Percentiles rank a stretch among this genome's conserved stretches.
Conservation (phyloP, 37 sponge, comb jelly and placozoan genomes). For the Mnemiopsis leidyi region DNA sequence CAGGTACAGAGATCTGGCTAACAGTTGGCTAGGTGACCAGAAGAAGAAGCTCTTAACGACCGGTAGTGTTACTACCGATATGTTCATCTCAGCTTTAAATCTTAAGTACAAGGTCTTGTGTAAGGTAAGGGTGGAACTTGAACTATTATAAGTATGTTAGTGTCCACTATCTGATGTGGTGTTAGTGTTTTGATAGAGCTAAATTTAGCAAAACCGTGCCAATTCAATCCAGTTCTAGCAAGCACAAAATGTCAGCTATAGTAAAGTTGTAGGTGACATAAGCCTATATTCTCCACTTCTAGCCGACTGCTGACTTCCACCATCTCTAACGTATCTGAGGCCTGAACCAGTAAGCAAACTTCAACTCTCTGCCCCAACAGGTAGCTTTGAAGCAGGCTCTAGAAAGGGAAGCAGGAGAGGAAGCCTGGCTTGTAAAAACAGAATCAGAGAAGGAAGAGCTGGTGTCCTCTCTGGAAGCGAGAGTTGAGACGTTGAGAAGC, state of each 20-base stretch:
- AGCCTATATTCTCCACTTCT: no score
- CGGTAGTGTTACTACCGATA: background rate
- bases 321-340: no score
- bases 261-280: no score
- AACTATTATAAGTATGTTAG: no score
- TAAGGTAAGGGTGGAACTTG: background rate
- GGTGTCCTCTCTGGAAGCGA: background rate
- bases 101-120: background rate
- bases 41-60: background rate
- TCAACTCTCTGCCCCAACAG: background rate
- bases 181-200: background rate
- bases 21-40: background rate
- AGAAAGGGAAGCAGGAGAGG: slow-evolving; percentile 39
- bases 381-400: slow-evolving; percentile 15
- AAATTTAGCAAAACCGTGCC: no score
- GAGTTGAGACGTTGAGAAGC: background rate
- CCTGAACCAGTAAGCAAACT: no score
- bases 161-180: no score
- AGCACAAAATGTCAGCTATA: no score
- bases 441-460: slow-evolving; percentile 42
- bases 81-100: background rate
- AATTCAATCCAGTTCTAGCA: no score
- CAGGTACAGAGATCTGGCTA: slow-evolving; percentile 38
- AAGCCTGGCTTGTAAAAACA: slow-evolving; percentile 46
- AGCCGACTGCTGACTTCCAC: no score